Percentiles rank a stretch among this genome's conserved stretches.
These are phyloP conservation scores for Chaenodraco wilsoni DNA, from an alignment of 2,797 vertebrate species.

Conservation along the genomic window DNA sequence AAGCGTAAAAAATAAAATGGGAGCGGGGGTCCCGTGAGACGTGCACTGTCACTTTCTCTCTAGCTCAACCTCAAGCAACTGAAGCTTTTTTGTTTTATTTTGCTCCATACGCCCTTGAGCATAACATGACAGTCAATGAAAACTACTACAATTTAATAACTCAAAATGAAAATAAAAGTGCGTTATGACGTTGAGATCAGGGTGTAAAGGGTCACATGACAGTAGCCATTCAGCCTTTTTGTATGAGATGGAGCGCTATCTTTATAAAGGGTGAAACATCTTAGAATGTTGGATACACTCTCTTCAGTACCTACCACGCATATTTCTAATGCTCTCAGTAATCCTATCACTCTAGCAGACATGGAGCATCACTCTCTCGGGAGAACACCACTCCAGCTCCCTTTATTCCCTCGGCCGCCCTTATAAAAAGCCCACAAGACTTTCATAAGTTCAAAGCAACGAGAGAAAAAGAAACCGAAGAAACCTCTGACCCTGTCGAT, in stretches of 20 bases:
- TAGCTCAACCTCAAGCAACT: too few relatives aligned
- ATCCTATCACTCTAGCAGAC: constrained; percentile 23
- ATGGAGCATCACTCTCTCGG: constrained; percentile 40
- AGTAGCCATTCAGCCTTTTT: background rate
- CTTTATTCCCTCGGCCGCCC: constrained; percentile 40
- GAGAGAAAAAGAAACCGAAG: constrained; percentile 38
- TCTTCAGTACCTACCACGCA: background rate
- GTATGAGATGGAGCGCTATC: background rate
- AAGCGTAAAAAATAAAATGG: too few relatives aligned
- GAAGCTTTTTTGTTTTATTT: too few relatives aligned
- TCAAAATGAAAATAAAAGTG: too few relatives aligned
- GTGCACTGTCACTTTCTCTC: too few relatives aligned
- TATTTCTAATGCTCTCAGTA: constrained; percentile 1
- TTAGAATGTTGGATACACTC: background rate
- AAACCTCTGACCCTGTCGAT: constrained; percentile 52
- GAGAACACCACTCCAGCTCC: constrained; percentile 24
- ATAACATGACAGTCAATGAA: too few relatives aligned
- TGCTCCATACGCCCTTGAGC: too few relatives aligned
- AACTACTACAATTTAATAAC: too few relatives aligned
- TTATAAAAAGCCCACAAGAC: constrained; percentile 50
- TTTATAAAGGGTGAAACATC: background rate
- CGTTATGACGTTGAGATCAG: too few relatives aligned
- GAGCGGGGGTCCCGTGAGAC: too few relatives aligned
- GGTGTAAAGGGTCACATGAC: too few relatives aligned
- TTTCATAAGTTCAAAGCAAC: constrained; percentile 62